Evolutionary conservation across 2,888 invertebrate genomes (phyloP).

Genomic region (Plebejus argus): DNA sequence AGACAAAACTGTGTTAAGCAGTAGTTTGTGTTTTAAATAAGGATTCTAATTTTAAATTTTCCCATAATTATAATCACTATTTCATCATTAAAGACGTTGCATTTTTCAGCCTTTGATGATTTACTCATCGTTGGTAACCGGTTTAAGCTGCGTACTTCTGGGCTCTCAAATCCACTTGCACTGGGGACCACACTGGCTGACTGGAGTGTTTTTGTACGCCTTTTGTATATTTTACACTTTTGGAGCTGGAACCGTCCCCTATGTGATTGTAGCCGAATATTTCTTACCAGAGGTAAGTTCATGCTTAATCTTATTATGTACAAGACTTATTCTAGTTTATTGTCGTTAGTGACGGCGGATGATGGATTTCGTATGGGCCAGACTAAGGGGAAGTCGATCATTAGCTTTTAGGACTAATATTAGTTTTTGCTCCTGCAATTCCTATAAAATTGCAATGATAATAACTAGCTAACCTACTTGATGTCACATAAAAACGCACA

Average conservation of each 20-base stretch:
- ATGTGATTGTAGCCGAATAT: slow-evolving; percentile 41
- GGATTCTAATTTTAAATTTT: not conserved
- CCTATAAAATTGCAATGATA: too few relatives aligned
- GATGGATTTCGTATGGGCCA: too few relatives aligned
- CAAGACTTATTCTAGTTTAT: too few relatives aligned
- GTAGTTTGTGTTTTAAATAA: not conserved
- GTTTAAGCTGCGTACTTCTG: slow-evolving; percentile 44
- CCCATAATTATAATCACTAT: too few relatives aligned
- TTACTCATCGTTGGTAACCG: slow-evolving; percentile 46
- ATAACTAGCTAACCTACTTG: too few relatives aligned
- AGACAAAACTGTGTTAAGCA: not conserved
- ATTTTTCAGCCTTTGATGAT: slow-evolving; percentile 46
- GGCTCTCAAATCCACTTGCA: slow-evolving; percentile 46
- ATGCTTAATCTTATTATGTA: too few relatives aligned
- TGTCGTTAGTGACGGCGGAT: too few relatives aligned
- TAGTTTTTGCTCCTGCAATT: too few relatives aligned
- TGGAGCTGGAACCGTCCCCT: slow-evolving; percentile 44
- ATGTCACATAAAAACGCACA: too few relatives aligned
- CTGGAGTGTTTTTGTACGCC: slow-evolving; percentile 44
- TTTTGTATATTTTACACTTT: slow-evolving; percentile 41
- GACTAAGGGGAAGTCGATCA: too few relatives aligned
- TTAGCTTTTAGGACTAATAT: too few relatives aligned
- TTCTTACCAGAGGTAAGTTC: slow-evolving; percentile 44
- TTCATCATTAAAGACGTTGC: not conserved
- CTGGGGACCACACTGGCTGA: slow-evolving; percentile 47